Evolutionary conservation across 2,888 invertebrate species (phyloP).

Genomic region (Branchipolynoe longqiensis): DNA sequence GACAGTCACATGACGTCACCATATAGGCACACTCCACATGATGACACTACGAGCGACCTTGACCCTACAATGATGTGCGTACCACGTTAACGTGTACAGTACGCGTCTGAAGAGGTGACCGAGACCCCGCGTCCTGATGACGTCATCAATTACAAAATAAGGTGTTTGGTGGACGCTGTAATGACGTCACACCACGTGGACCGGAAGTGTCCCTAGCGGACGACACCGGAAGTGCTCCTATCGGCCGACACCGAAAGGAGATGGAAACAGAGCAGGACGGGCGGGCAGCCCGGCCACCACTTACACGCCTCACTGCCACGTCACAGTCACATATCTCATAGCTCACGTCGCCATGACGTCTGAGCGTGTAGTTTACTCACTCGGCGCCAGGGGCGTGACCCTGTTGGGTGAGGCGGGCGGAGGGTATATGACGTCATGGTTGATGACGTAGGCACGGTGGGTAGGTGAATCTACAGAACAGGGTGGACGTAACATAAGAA

Average conservation of each 20-base stretch:
- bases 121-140: neutral
- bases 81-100: neutral
- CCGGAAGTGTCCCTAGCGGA: no score
- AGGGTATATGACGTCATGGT: conserved; percentile 52
- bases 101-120: neutral
- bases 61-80: neutral
- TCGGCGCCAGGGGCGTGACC: conserved; percentile 30
- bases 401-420: conserved; percentile 36
- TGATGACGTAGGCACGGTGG: conserved; percentile 54
- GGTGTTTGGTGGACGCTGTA: no score
- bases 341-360: neutral
- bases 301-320: no score
- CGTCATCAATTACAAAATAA: no score
- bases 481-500: conserved; percentile 13
- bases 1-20: neutral
- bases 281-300: no score
- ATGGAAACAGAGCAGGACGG: no score
- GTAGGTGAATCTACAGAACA: conserved; percentile 45
- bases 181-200: no score
- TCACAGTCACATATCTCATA: conserved; percentile 2
- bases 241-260: no score
- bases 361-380: conserved; percentile 31
- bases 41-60: neutral
- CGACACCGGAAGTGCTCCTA: no score
- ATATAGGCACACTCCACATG: neutral